Evolutionary conservation across 2,888 invertebrate genomes (phyloP), one percentile per base, ranked within the genome.

Genomic region (Ectemnius continuus): DNA sequence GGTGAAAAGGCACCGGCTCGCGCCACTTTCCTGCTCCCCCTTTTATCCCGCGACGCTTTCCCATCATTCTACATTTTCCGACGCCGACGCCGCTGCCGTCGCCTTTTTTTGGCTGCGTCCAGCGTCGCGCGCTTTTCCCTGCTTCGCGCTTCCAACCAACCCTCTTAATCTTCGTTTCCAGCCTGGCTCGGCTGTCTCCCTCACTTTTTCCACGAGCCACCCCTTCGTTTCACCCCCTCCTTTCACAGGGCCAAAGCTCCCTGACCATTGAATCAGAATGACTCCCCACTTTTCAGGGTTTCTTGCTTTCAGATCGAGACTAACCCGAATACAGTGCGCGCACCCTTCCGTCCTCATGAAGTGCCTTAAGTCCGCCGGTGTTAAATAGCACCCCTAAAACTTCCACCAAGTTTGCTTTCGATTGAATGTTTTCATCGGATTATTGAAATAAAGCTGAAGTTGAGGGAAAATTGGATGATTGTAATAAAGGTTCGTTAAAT

Each of bases 31-130:
- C 62, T 58, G 60, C 48, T 69, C 64, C 48, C 23, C 57, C 73
- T 63, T 66, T 8, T 46, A 52, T 52, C n/a, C 45, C 23, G 23
- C 20, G 28, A 20, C 47, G 16, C 56, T 57, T n/a, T 45, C 46
- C 13, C 6, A 18, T 23, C 56, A 2, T 46, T 61, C 46, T 52
- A 11, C 59, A 59, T 67, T 75, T 66, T 58, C 56, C 68, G 36
- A 58, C 56, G 36, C 16, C 23, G 23, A 23, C 23, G 23, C 23
- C 20, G 20, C 20, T 20, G 20, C 20, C 20, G 20, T 2, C 69
- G 61, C 71, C 65, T 62, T 71, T 67, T 64, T 64, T 64, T 36
- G 47, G 20, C 46, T 48, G 52, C 75, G 71, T 65, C 67, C 62
- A 65, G 48, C 75, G 64, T 58, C 28, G 57, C 28, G 52, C 74